These are phyloP conservation scores for Glossosoma conforme DNA, from an alignment of 1,140 invertebrate species.

Conservation along the genomic window DNA sequence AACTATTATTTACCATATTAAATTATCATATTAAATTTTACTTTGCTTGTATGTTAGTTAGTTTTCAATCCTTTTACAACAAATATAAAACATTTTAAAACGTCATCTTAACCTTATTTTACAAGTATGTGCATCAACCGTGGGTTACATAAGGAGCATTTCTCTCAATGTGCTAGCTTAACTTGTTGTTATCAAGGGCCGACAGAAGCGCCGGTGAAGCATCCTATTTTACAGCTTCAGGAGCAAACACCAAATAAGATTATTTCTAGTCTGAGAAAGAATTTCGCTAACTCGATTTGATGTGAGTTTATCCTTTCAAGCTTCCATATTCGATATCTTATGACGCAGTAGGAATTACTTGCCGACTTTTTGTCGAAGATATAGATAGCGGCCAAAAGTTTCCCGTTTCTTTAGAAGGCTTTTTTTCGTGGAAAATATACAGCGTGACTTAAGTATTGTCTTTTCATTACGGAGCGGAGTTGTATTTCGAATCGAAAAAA, in stretches of 20 bases:
- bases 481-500: no score
- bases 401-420: not conserved
- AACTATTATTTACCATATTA: no score
- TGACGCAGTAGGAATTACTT: slow-evolving; percentile 8
- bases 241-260: slow-evolving; percentile 9
- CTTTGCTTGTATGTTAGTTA: no score
- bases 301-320: slow-evolving; percentile 20
- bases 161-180: not conserved
- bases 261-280: slow-evolving; percentile 14
- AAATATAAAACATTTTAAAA: no score
- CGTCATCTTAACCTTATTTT: no score
- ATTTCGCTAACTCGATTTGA: slow-evolving; percentile 22
- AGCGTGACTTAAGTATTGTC: slow-evolving; percentile 5
- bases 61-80: no score
- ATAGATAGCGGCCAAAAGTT: not conserved
- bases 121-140: no score
- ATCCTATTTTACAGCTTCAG: not conserved
- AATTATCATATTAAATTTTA: no score
- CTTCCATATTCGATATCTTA: slow-evolving; percentile 17
- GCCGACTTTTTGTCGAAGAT: not conserved
- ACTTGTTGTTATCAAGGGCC: slow-evolving; percentile 15
- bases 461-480: no score
- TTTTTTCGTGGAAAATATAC: slow-evolving; percentile 5
- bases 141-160: not conserved
- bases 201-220: not conserved